phyloP scores from a whole-genome alignment of 2,888 invertebrate species.

The Carterocephalus palaemon region DNA sequence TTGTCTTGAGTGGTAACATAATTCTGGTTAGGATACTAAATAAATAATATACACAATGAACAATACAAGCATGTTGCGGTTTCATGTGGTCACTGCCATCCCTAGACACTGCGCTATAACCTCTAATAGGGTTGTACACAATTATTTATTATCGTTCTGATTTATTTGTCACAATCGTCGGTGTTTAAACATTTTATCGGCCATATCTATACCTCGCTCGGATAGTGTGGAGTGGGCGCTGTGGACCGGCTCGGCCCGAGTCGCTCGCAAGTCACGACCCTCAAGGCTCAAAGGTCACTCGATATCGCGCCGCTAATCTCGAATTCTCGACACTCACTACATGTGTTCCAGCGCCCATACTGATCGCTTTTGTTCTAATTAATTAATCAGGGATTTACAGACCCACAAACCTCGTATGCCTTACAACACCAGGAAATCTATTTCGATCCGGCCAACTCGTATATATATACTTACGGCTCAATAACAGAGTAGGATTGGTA shows the following conservation, averaged over 20 bases:
- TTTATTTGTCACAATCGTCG: too few relatives aligned
- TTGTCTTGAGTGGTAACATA: too few relatives aligned
- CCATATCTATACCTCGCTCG: conserved; percentile 21
- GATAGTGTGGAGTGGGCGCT: conserved; percentile 36
- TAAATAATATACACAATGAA: too few relatives aligned
- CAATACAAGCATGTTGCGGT: too few relatives aligned
- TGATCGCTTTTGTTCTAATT: conserved; percentile 48
- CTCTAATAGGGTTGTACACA: too few relatives aligned
- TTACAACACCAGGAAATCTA: conserved; percentile 40
- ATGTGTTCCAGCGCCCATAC: conserved; percentile 46
- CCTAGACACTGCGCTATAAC: too few relatives aligned
- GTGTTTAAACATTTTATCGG: conserved; percentile 1
- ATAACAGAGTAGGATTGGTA: conserved; percentile 53
- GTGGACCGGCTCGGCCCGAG: conserved; percentile 30
- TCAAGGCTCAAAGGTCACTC: conserved; percentile 56
- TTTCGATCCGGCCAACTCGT: conserved; percentile 49
- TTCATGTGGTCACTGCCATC: too few relatives aligned
- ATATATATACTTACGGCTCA: too few relatives aligned
- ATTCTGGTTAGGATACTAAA: too few relatives aligned
- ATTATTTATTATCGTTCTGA: too few relatives aligned
- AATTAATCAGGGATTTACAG: conserved; percentile 35
- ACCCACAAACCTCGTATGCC: conserved; percentile 34
- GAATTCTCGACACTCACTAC: conserved; percentile 49
- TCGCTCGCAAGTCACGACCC: conserved; percentile 47
- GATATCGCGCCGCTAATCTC: conserved; percentile 60